Conservation (phyloP, 2,113 vertebrate species). For the Isichthys henryi region DNA sequence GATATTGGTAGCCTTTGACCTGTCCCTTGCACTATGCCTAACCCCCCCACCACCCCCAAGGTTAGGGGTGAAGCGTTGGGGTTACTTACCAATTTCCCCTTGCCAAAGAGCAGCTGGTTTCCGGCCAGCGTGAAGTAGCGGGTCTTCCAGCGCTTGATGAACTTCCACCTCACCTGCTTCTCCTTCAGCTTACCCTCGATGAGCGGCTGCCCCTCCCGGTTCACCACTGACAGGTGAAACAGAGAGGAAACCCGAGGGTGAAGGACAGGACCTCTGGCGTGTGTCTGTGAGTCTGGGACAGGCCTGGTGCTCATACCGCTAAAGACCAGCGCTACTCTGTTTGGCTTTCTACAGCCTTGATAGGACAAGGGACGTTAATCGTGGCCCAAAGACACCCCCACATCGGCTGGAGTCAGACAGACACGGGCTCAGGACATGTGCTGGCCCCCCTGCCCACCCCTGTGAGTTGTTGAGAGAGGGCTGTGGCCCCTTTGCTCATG, state of each 20-base stretch:
- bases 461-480: not conserved
- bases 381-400: not conserved
- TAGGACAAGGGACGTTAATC: not conserved
- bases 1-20: not conserved
- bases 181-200: constrained; percentile 94
- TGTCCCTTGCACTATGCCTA: not conserved
- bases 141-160: constrained; percentile 94
- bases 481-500: not conserved
- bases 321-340: not conserved
- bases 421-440: not conserved
- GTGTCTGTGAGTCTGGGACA: not conserved
- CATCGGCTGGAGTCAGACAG: not conserved
- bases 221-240: constrained; percentile 61
- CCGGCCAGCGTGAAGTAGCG: constrained; percentile 93
- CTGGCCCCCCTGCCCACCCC: not conserved
- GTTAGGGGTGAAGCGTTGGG: not conserved
- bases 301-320: not conserved
- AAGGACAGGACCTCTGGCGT: not conserved
- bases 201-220: constrained; percentile 87
- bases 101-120: constrained; percentile 89
- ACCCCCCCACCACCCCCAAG: not conserved
- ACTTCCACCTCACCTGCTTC: constrained; percentile 95
- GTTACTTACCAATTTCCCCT: constrained; percentile 82
- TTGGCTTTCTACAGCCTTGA: not conserved
- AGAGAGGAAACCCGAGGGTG: not conserved